Evolutionary conservation across 2,797 vertebrate genomes (phyloP), one percentile per base, ranked within the genome.

Genomic region (Tapera naevia): DNA sequence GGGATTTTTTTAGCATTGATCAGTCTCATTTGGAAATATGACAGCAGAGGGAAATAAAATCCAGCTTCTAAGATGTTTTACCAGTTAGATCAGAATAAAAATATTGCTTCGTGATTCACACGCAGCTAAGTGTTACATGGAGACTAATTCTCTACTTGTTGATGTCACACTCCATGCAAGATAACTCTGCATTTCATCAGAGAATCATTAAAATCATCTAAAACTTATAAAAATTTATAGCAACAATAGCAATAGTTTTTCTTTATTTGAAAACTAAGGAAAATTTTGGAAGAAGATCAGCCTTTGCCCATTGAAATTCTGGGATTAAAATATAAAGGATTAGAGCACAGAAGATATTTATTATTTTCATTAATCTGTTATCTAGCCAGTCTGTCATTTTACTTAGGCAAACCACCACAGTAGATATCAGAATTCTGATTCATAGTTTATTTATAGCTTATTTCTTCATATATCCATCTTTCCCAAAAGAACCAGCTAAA

Each of bases 11-110:
- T 75, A 83, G 14, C 50, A 23, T 61, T 57, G 62, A 81, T 65
- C 21, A 54, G 30, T 74, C 66, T 89, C 32, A 73, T 35, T 89
- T 79, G 28, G 61, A 85, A 94, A 73, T 80, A 76, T 81, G 46
- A 54, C 12, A 89, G 43, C 7, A 74, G 53, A 80, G 12, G 27
- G 35, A 94, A 92, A 88, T 74, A 93, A 95, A 95, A 96, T 62
- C 10, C 56, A 73, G 9, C 30, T 85, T 39, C 10, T 37, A 75
- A 67, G 7, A 60, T 39, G 23, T 56, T 86, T 74, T 71, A 65
- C 39, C 43, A 54, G 28, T 79, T 78, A 90, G 54, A 90, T 69
- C 65, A 89, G 56, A 88, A 48, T 21, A 85, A 93, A 95, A 93
- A 67, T 71, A 92, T 43, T 87, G 15, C 41, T 91, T 73, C 1